Percentiles rank a stretch among this genome's conserved stretches.
Evolutionary conservation across 2,888 invertebrate species (phyloP).

Genomic region (Troides aeacus): DNA sequence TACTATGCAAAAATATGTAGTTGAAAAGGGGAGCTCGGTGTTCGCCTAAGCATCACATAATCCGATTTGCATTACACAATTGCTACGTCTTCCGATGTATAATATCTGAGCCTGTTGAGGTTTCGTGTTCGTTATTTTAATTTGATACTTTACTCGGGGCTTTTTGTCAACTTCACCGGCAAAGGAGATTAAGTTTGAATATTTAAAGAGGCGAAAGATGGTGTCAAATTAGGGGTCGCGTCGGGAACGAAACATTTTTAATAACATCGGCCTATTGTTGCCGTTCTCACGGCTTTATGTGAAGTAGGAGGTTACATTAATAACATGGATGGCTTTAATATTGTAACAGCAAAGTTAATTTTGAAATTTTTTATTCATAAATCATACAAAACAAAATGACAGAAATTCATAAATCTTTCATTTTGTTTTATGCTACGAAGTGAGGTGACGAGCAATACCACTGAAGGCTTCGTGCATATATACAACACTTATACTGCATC

Average conservation of each 20-base stretch:
- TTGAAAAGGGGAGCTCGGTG: not conserved
- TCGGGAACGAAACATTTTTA: slow-evolving; percentile 33
- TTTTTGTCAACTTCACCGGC: slow-evolving; percentile 31
- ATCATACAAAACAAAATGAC: too few species aligned
- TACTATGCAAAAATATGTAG: not conserved
- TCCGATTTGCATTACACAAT: not conserved
- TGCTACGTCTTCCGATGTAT: not conserved
- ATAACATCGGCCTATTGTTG: slow-evolving; percentile 24
- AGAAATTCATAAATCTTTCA: too few species aligned
- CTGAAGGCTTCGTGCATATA: too few species aligned
- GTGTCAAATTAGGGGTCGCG: slow-evolving; percentile 36
- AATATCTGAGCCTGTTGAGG: slow-evolving; percentile 12
- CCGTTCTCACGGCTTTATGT: slow-evolving; percentile 17
- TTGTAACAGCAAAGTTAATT: not conserved
- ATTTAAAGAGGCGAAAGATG: slow-evolving; percentile 38
- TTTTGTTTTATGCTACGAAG: too few species aligned
- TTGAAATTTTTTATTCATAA: too few species aligned
- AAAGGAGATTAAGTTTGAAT: slow-evolving; percentile 42
- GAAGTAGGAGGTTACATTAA: slow-evolving; percentile 20
- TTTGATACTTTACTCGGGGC: slow-evolving; percentile 9
- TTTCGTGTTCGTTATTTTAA: slow-evolving; percentile 26
- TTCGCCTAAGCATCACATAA: slow-evolving; percentile 1
- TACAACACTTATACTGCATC: too few species aligned
- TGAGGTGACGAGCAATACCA: too few species aligned
- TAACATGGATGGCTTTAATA: slow-evolving; percentile 13